Evolutionary conservation across 1,140 invertebrate genomes (phyloP).

Genomic region (Saccostrea cuccullata): DNA sequence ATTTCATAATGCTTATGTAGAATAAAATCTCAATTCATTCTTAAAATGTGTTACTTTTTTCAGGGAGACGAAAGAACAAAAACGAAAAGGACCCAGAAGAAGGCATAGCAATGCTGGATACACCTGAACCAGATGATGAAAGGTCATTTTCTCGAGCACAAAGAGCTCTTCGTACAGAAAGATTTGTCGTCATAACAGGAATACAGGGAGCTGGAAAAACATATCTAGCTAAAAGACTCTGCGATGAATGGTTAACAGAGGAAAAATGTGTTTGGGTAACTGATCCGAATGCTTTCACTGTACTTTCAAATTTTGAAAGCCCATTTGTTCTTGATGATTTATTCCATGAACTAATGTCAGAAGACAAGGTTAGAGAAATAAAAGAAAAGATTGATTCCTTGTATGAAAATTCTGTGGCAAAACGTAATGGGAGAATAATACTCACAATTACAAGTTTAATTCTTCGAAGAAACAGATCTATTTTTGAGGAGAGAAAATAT

Average conservation of each 20-base stretch:
- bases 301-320: background rate
- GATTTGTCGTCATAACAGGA: background rate
- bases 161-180: background rate
- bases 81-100: background rate
- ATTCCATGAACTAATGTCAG: background rate
- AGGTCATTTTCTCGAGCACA: background rate
- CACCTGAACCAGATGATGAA: background rate
- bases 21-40: too few species aligned
- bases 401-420: background rate
- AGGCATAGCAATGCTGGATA: background rate
- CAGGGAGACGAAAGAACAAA: background rate
- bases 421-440: background rate
- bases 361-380: background rate
- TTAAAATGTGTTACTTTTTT: background rate
- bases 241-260: background rate
- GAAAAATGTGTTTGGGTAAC: background rate
- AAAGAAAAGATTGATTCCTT: background rate
- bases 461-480: background rate
- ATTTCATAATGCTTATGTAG: too few species aligned
- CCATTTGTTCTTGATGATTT: background rate
- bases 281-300: background rate
- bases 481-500: background rate
- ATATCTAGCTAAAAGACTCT: background rate
- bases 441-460: background rate
- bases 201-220: background rate